Percentiles rank a stretch among this genome's conserved stretches.
Conservation (phyloP, 2,113 vertebrate species). For the Empidonax traillii region DNA sequence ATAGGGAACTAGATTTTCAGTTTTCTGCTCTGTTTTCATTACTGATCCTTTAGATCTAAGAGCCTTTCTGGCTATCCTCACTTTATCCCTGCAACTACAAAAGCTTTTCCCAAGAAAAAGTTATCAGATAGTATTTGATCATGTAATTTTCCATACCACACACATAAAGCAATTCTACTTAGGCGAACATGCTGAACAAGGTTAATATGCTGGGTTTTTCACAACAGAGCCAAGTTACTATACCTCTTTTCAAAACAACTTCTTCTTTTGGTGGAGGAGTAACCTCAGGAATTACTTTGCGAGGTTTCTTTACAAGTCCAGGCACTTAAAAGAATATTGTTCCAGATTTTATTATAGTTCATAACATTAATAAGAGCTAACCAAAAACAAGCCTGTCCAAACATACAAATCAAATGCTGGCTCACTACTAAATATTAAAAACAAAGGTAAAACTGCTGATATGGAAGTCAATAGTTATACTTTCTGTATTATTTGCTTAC, state of each 20-base stretch:
- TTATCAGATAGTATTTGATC: not conserved
- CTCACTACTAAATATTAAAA: not conserved
- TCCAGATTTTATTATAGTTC: slow-evolving; percentile 62
- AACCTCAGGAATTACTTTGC: slow-evolving; percentile 75
- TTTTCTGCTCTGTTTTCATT: not conserved
- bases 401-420: not conserved
- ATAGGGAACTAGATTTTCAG: not conserved
- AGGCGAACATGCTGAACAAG: not conserved
- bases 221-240: slow-evolving; percentile 25
- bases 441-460: not conserved
- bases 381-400: not conserved
- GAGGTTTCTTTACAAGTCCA: slow-evolving; percentile 80
- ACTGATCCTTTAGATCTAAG: not conserved
- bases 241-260: slow-evolving; percentile 83
- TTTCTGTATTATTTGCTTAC: not conserved
- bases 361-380: slow-evolving; percentile 1
- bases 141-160: not conserved
- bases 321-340: slow-evolving; percentile 78
- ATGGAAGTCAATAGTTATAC: not conserved
- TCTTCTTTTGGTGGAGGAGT: slow-evolving; percentile 80
- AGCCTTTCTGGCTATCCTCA: not conserved
- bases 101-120: not conserved
- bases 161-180: not conserved
- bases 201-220: not conserved
- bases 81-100: not conserved